These are phyloP conservation scores for Prosapia bicincta DNA, from an alignment of 2,888 invertebrate genomes.

Conservation along the genomic window DNA sequence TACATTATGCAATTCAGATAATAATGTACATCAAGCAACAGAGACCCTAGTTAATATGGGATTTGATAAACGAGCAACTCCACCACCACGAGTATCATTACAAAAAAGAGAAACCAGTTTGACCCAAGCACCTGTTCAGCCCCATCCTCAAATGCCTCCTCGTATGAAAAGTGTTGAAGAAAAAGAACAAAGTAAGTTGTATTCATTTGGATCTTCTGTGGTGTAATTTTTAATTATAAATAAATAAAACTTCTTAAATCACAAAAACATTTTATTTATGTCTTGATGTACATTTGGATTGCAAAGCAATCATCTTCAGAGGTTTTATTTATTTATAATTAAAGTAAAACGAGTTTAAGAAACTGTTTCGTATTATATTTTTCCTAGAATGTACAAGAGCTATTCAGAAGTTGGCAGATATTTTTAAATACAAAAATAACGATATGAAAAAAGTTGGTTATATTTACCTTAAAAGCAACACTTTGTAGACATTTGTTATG, in stretches of 20 bases:
- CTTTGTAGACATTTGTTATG: too few species aligned
- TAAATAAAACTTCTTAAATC: too few species aligned
- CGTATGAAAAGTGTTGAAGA: conserved; percentile 38
- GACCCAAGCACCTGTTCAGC: conserved; percentile 21
- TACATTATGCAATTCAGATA: conserved; percentile 78
- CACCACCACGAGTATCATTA: conserved; percentile 48
- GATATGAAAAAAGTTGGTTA: too few species aligned
- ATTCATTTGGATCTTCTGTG: too few species aligned
- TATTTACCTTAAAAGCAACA: too few species aligned
- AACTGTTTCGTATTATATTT: not conserved
- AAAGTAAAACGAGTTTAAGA: conserved; percentile 14
- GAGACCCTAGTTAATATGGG: conserved; percentile 78
- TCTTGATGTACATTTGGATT: too few species aligned
- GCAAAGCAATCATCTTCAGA: too few species aligned
- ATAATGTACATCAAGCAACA: conserved; percentile 85
- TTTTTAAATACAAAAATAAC: too few species aligned
- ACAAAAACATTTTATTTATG: too few species aligned
- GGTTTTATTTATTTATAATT: too few species aligned
- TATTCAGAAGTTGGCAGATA: too few species aligned
- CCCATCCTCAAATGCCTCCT: conserved; percentile 32
- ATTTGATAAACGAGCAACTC: conserved; percentile 72
- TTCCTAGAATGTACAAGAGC: not conserved
- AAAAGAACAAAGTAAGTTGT: conserved; percentile 37
- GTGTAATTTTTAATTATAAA: too few species aligned
- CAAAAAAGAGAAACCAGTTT: conserved; percentile 30